phyloP scores from a whole-genome alignment of 2,888 invertebrate species.

The Watsonalla binaria region DNA sequence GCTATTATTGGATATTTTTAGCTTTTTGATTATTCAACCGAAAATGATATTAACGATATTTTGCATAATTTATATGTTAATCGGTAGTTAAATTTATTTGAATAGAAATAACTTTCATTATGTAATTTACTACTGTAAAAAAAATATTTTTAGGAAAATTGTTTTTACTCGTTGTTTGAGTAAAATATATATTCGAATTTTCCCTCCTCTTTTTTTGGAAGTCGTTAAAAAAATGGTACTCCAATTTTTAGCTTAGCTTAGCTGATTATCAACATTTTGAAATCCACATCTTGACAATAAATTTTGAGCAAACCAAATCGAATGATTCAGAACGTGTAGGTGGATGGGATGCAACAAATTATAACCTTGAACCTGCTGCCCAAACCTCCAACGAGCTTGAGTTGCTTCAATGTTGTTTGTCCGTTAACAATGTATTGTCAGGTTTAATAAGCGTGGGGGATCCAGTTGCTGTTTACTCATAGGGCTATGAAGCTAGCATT shows the following conservation, averaged over 20 bases:
- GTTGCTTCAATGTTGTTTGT: slow-evolving; percentile 21
- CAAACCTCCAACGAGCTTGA: slow-evolving; percentile 25
- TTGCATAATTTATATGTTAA: no score
- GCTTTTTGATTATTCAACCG: slow-evolving; percentile 3
- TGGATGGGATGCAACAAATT: slow-evolving; percentile 60
- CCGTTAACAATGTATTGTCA: slow-evolving; percentile 25
- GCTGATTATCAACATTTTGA: not conserved
- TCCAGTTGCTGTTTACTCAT: slow-evolving; percentile 18
- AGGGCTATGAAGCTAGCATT: not conserved
- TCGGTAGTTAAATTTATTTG: no score
- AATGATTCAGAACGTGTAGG: slow-evolving; percentile 64
- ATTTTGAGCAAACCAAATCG: slow-evolving; percentile 33
- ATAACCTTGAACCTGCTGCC: slow-evolving; percentile 58
- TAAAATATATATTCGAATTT: no score
- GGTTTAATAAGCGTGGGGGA: slow-evolving; percentile 35
- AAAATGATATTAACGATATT: no score
- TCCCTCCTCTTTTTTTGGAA: no score
- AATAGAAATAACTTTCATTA: no score
- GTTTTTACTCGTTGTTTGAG: no score
- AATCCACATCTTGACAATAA: not conserved
- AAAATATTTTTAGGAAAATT: no score
- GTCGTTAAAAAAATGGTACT: no score
- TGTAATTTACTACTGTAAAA: no score
- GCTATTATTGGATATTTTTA: slow-evolving; percentile 9
- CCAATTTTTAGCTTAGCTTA: no score